Base-by-base conservation (phyloP, 2,113 vertebrate genomes). In the Sminthopsis crassicaudata region DNA sequence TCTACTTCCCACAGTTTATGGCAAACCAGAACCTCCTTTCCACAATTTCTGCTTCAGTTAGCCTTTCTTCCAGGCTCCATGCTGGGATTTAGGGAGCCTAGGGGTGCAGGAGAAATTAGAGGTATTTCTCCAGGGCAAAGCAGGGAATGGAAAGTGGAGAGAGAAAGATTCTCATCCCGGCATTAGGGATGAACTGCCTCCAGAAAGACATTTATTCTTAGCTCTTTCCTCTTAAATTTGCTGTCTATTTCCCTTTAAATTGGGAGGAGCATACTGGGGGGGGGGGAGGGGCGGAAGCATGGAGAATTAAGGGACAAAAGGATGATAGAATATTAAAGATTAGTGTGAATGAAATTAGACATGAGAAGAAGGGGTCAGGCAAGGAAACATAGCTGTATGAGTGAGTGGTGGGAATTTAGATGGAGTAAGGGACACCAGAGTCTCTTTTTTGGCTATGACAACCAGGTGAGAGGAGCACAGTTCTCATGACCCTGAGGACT, bases 391-490 rank as follows among this genome's bases (percentile, higher is more conserved):
- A n/a, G 19, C 36, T 42, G n/a, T 84, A 19, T n/a, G 67, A 42
- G n/a, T n/a, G 67, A 42, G 36, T 42, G 36, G 19, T 53, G 26
- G 46, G 60, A 90, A 90, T 95, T 89, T 90, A 90, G 94, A 54
- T n/a, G 89, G 53, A 42, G 46, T 95, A 25, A 91, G 60, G 27
- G 89, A 22, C 57, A 90, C 55, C 53, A 19, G 11, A 27, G 67
- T 26, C 14, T 22, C 10, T 89, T 54, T 54, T 46, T 90, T 46
- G 52, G 25, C 52, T 46, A 2, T 11, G 91, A 90, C 67, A 92
- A 46, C 89, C 84, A 53, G 84, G 46, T 60, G 92, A 96, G 91
- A 91, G 91, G 53, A 96, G 51, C 93, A 91, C 90, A 95, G 95
- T 92, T 94, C 94, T 96, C 94, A 95, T 23, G 90, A 84, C 53